These are phyloP conservation scores for Sipha maydis DNA, from an alignment of 2,888 invertebrate genomes.

Conservation along the genomic window DNA sequence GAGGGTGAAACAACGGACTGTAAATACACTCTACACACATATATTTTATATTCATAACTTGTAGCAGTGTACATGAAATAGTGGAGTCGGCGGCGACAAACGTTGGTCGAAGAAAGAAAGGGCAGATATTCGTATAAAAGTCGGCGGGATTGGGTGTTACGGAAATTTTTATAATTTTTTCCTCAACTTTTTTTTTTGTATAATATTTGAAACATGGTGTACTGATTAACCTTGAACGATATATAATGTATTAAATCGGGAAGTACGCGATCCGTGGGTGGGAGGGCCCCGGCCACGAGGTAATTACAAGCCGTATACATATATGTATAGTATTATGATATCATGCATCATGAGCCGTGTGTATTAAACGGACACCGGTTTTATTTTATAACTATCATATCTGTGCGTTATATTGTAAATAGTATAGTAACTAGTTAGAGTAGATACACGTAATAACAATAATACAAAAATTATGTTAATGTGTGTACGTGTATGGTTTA, in stretches of 20 bases:
- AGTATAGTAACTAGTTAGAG: not conserved
- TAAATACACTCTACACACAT: not conserved
- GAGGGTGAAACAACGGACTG: conserved; percentile 7
- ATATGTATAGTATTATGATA: not conserved
- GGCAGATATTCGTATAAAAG: not conserved
- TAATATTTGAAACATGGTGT: not conserved
- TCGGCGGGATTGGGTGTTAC: not conserved
- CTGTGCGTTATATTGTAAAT: not conserved
- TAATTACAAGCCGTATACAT: not conserved
- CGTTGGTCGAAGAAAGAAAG: not conserved
- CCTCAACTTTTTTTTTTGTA: not conserved
- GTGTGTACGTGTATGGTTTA: not conserved
- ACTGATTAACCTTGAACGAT: not conserved
- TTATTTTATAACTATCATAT: not conserved
- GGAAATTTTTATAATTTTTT: not conserved
- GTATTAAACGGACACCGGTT: not conserved
- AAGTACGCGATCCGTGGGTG: not conserved
- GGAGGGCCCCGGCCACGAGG: not conserved
- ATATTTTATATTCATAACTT: not conserved
- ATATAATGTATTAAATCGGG: not conserved
- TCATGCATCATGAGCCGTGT: not conserved
- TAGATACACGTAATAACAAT: not conserved
- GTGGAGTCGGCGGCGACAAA: not conserved
- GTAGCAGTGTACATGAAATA: not conserved
- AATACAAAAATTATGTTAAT: not conserved